Base-by-base conservation (phyloP, 2,113 vertebrate genomes). In the Syrmaticus mikado region DNA sequence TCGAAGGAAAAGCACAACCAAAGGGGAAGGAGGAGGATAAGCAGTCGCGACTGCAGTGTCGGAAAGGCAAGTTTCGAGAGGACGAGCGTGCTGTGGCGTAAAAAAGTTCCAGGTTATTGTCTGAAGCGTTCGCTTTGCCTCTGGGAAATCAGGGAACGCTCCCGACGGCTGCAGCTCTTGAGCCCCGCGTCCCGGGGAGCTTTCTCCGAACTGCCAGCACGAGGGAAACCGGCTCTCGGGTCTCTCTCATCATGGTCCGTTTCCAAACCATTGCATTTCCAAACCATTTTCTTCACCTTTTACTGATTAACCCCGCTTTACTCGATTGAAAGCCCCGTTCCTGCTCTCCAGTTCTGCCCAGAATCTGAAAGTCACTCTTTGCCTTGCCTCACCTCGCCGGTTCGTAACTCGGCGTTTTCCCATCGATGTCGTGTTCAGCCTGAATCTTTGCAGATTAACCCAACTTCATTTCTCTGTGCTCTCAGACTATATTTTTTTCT, bases 61-160 rank as follows among this genome's bases (percentile, higher is more conserved):
- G 30, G 14, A 41, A 82, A 77, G 5, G 6, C 30, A 36, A 27
- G 10, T 28, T 75, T 60, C 4, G 2, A 5, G 10, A 43, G 58
- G 48, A 85, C 62, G 5, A 0, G 1, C 2, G 4, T 28, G n/a
- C 43, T 60, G 68, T 43, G 36, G n/a, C 46, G 65, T 40, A 3
- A 20, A 30, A 73, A 81, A 62, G 38, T 89, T 90, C 58, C 58
- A 30, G 11, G 22, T 30, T 57, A 5, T 30, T 73, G 17, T 14
- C 28, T 40, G 15, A 73, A 65, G 4, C 16, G 5, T 17, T 66
- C 11, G 4, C 5, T 66, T 77, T 57, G 27, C 18, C 16, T 50
- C 58, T 55, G 79, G 57, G 17, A 78, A 77, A 21, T 13, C 16
- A 16, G 24, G 22, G 61, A 11, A 20, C 36, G 22, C 8, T 50